These are phyloP conservation scores for Murina feae DNA, from an alignment of 2,113 vertebrate genomes.

Conservation along the genomic window DNA sequence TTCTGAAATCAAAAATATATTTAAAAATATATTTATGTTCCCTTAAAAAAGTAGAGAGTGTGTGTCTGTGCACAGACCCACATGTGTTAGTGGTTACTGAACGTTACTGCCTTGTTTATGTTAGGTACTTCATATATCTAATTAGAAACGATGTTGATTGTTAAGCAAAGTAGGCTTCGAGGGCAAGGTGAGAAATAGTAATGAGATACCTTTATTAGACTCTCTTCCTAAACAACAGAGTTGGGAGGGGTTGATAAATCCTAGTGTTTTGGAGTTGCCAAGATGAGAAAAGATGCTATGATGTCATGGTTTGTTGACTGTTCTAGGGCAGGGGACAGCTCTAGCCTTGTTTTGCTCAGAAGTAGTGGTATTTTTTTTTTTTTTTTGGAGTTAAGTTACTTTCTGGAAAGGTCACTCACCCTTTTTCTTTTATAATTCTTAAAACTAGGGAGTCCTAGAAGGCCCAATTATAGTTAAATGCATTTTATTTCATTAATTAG, in stretches of 20 bases:
- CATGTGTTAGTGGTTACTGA: neutral
- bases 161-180: neutral
- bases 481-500: neutral
- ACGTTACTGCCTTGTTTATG: constrained; percentile 1
- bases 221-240: neutral
- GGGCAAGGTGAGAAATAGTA: neutral
- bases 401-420: neutral
- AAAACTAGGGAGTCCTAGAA: neutral
- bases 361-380: neutral
- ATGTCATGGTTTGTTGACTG: neutral
- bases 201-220: neutral
- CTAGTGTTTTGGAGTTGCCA: neutral
- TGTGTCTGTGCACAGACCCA: neutral
- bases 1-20: neutral
- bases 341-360: neutral
- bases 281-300: neutral
- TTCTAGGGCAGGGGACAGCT: neutral
- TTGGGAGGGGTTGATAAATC: neutral
- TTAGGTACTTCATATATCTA: neutral
- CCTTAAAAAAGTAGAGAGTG: neutral
- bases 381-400: neutral
- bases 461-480: neutral
- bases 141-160: constrained; percentile 19
- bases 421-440: constrained; percentile 25
- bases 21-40: neutral